These are phyloP conservation scores for Bombyx mandarina DNA, from an alignment of 1,140 invertebrate genomes.

Conservation along the genomic window DNA sequence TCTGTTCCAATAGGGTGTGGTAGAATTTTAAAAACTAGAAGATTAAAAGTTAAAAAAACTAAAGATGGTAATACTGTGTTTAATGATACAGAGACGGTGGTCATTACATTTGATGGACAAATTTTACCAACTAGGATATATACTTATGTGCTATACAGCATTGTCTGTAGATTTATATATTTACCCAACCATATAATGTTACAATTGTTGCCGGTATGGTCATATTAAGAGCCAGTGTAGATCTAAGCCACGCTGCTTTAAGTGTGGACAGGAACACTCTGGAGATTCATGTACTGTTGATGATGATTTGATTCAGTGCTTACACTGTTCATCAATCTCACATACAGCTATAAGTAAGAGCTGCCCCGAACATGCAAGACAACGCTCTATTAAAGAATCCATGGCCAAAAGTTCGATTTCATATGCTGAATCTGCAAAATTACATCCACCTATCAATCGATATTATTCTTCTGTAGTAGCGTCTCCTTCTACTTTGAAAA, in stretches of 20 bases:
- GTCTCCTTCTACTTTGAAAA: too few species aligned
- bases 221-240: background rate
- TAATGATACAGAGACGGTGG: too few species aligned
- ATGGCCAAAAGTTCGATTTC: slow-evolving; percentile 2
- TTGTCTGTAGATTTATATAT: slow-evolving; percentile 4
- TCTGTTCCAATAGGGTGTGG: too few species aligned
- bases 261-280: slow-evolving; percentile 4
- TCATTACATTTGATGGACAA: too few species aligned
- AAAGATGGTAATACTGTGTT: too few species aligned
- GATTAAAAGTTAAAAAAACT: background rate
- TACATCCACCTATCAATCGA: background rate
- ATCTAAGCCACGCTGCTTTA: slow-evolving; percentile 1
- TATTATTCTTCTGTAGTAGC: slow-evolving; percentile 1
- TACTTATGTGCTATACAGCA: slow-evolving; percentile 1
- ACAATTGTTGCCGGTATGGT: slow-evolving; percentile 2
- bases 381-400: background rate
- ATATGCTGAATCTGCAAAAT: slow-evolving; percentile 2
- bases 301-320: background rate
- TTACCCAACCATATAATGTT: slow-evolving; percentile 6
- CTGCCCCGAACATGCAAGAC: background rate
- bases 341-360: slow-evolving; percentile 3
- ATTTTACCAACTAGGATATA: too few species aligned
- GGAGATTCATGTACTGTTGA: background rate
- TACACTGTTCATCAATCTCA: background rate
- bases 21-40: too few species aligned